phyloP scores from a whole-genome alignment of 1,140 invertebrate species.

The Mesaphorura yosii region DNA sequence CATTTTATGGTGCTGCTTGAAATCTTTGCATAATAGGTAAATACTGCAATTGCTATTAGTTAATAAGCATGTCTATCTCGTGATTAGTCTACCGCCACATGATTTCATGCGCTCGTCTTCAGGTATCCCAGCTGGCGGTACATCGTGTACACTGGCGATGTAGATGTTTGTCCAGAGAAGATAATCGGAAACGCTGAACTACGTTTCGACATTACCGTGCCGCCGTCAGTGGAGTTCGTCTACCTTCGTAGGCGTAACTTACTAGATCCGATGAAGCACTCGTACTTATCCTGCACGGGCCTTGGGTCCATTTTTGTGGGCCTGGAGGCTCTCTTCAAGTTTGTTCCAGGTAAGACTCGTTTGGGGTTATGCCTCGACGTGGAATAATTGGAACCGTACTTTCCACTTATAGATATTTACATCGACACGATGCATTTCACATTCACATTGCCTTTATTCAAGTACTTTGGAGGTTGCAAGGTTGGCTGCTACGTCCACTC shows the following conservation, averaged over 20 bases:
- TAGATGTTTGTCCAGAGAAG: slow-evolving; percentile 55
- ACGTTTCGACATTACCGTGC: slow-evolving; percentile 64
- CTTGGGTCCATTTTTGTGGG: slow-evolving; percentile 77
- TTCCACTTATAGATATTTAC: slow-evolving; percentile 72
- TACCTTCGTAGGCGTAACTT: slow-evolving; percentile 58
- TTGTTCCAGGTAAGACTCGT: slow-evolving; percentile 59
- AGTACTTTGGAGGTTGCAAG: slow-evolving; percentile 58
- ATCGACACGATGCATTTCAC: slow-evolving; percentile 94
- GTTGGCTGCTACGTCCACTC: slow-evolving; percentile 90
- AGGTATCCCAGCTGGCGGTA: slow-evolving; percentile 65
- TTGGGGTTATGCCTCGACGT: no score
- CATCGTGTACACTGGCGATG: slow-evolving; percentile 79
- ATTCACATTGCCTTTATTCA: slow-evolving; percentile 84
- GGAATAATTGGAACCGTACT: no score
- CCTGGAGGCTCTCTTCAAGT: slow-evolving; percentile 70
- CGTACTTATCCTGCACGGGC: slow-evolving; percentile 82
- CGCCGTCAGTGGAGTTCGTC: slow-evolving; percentile 57
- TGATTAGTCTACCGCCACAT: no score
- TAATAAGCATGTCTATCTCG: no score
- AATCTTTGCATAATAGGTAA: slow-evolving; percentile 69
- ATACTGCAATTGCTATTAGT: no score
- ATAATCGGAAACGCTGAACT: slow-evolving; percentile 65
- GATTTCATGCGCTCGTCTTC: slow-evolving; percentile 5
- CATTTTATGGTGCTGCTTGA: slow-evolving; percentile 87
- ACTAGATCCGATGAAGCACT: slow-evolving; percentile 76